Evolutionary conservation across 2,888 invertebrate species (phyloP).

Genomic region (Euzetes globulus): DNA sequence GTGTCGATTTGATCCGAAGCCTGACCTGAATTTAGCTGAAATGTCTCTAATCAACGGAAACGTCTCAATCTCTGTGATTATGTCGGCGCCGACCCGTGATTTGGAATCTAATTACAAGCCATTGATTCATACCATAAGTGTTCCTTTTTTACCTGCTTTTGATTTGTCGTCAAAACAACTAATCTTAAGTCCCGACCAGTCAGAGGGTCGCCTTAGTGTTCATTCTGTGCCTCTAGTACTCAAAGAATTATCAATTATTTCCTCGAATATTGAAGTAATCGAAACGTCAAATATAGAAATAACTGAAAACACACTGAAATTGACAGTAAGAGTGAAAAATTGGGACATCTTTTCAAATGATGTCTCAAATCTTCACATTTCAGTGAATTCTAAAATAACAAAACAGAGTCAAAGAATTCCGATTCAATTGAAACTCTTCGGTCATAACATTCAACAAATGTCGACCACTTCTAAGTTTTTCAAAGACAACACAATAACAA

Average conservation of each 20-base stretch:
- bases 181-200: conserved; percentile 15
- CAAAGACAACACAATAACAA: not conserved
- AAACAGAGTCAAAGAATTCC: conserved; percentile 21
- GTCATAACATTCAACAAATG: not conserved
- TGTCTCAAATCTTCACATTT: conserved; percentile 30
- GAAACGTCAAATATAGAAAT: not conserved
- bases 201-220: conserved; percentile 5
- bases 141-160: conserved; percentile 26
- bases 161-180: conserved; percentile 16
- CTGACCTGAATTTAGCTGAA: not conserved
- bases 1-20: conserved; percentile 10
- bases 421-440: conserved; percentile 27
- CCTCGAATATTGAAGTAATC: conserved; percentile 20
- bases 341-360: conserved; percentile 31
- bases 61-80: conserved; percentile 15
- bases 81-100: not conserved
- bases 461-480: not conserved
- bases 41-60: conserved; percentile 21
- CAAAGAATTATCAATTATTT: not conserved
- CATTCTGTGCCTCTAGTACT: conserved; percentile 15
- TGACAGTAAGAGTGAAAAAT: not conserved
- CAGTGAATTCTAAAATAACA: not conserved
- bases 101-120: not conserved
- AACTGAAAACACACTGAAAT: conserved; percentile 3
- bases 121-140: conserved; percentile 2